These are phyloP conservation scores for Ifrita kowaldi DNA, from an alignment of 2,113 vertebrate genomes.

Conservation along the genomic window DNA sequence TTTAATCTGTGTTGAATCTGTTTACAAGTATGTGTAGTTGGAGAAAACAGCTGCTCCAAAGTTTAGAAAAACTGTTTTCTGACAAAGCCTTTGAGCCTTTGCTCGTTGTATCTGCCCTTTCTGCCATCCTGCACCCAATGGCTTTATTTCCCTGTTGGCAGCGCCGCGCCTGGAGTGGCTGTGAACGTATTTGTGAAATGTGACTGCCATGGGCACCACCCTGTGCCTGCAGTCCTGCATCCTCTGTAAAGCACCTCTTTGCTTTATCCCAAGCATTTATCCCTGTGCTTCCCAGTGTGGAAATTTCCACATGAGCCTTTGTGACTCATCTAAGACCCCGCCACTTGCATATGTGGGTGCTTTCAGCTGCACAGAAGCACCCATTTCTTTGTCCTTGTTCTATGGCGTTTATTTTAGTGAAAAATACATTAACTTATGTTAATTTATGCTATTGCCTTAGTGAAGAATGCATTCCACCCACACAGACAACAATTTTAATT, in stretches of 20 bases:
- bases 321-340: background rate
- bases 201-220: rapidly evolving
- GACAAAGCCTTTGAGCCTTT: background rate
- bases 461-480: background rate
- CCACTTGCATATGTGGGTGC: background rate
- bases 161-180: rapidly evolving
- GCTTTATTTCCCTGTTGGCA: background rate
- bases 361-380: background rate
- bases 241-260: background rate
- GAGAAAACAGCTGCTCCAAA: background rate
- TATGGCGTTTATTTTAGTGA: background rate
- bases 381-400: background rate
- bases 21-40: rapidly evolving
- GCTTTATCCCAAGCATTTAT: background rate
- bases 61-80: background rate
- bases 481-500: background rate
- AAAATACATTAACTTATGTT: background rate
- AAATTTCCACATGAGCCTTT: rapidly evolving
- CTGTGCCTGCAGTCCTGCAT: background rate
- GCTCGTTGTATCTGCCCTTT: background rate
- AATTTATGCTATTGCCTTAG: background rate
- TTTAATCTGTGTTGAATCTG: background rate
- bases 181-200: background rate
- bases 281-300: background rate
- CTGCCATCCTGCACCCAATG: background rate